Conservation (phyloP, 2,113 vertebrate genomes). For the Myrmecophaga tridactyla region DNA sequence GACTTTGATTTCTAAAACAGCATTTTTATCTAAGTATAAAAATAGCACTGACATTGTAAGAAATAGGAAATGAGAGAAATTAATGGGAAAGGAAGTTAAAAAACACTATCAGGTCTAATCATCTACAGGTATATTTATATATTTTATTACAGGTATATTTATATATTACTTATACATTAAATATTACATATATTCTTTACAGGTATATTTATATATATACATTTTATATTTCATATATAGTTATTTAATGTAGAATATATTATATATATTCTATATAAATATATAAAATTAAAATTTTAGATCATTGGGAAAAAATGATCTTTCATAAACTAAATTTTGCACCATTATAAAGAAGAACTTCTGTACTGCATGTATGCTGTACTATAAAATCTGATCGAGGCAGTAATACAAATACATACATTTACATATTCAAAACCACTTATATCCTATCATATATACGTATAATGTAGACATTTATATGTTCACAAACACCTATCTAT, state of each 20-base stretch:
- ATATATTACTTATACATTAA: no score
- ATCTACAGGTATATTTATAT: not conserved
- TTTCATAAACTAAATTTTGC: not conserved
- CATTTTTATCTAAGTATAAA: not conserved
- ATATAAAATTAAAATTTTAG: no score
- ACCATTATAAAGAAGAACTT: not conserved
- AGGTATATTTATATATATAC: no score
- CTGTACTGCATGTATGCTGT: not conserved
- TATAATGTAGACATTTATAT: not conserved
- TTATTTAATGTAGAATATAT: no score
- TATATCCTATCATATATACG: not conserved
- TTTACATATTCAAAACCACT: not conserved
- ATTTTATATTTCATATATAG: no score
- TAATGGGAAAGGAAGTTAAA: not conserved
- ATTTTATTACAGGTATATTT: not conserved
- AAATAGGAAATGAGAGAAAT: not conserved
- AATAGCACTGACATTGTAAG: not conserved
- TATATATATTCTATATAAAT: no score
- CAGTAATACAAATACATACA: not conserved
- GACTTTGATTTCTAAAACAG: not conserved
- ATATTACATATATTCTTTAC: no score
- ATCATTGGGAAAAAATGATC: not conserved
- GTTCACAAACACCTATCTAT: not conserved
- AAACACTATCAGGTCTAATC: not conserved
- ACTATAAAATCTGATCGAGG: not conserved